These are phyloP conservation scores for Perithous albicinctus DNA, from an alignment of 2,888 invertebrate genomes.

Conservation along the genomic window DNA sequence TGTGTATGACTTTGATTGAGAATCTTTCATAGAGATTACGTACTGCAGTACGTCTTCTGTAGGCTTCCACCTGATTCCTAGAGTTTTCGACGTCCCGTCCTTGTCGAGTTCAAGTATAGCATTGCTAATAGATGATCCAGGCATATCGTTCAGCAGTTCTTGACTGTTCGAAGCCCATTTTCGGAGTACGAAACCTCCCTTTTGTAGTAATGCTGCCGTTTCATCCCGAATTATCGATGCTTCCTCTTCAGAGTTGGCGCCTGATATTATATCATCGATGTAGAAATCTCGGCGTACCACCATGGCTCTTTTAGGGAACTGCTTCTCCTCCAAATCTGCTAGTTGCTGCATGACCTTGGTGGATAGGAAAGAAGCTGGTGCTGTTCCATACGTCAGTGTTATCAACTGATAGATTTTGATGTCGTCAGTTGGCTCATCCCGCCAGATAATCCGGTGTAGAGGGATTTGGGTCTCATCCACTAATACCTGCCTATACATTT, in stretches of 20 bases:
- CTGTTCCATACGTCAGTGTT: not conserved
- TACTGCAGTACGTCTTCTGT: constrained; percentile 32
- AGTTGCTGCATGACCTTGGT: not conserved
- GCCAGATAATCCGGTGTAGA: not conserved
- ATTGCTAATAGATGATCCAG: not conserved
- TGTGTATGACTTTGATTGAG: constrained; percentile 8
- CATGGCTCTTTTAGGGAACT: not conserved
- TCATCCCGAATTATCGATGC: not conserved
- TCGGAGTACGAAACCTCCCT: constrained; percentile 15
- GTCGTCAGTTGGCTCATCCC: not conserved
- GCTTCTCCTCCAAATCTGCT: not conserved
- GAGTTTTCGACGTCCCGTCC: constrained; percentile 31
- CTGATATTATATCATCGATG: constrained; percentile 52
- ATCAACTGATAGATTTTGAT: not conserved
- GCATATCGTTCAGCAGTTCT: not conserved
- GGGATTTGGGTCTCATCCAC: not conserved
- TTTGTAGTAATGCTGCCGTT: not conserved
- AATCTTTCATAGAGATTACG: not conserved
- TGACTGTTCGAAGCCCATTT: constrained; percentile 51
- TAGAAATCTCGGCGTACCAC: constrained; percentile 47
- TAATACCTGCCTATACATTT: not conserved
- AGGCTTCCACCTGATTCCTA: constrained; percentile 51
- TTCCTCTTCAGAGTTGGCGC: constrained; percentile 8
- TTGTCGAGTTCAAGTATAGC: constrained; percentile 24
- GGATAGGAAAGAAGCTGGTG: not conserved